Percentiles rank a stretch among this genome's conserved stretches.
Conservation (phyloP, 2,888 invertebrate species). For the Deilephila porcellus region DNA sequence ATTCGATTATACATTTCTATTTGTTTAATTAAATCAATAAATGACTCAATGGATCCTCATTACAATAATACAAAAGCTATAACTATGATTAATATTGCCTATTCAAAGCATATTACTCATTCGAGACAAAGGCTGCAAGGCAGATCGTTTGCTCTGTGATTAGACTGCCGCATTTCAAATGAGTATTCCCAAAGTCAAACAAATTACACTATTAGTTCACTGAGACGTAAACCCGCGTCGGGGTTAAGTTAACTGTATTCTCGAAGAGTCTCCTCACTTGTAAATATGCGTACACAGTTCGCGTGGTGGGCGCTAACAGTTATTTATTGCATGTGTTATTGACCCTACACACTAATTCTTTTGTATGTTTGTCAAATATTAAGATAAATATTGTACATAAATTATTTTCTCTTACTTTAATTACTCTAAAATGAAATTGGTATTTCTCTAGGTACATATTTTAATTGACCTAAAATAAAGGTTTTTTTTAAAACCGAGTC, state of each 20-base stretch:
- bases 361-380: background rate
- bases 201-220: background rate
- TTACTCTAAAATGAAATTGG: too few relatives aligned
- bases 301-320: constrained; percentile 25
- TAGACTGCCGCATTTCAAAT: background rate
- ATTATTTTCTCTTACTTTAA: background rate
- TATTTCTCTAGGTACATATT: too few relatives aligned
- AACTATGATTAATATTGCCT: background rate
- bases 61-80: background rate
- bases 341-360: constrained; percentile 15
- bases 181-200: background rate
- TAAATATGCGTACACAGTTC: constrained; percentile 22
- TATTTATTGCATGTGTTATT: constrained; percentile 26
- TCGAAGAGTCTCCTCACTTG: constrained; percentile 10
- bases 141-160: background rate
- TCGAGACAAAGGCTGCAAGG: background rate
- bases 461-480: too few relatives aligned
- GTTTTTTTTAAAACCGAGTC: too few relatives aligned
- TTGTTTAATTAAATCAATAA: too few relatives aligned
- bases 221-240: background rate
- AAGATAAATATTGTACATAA: background rate
- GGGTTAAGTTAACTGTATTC: constrained; percentile 7
- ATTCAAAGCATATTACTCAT: background rate
- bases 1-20: too few relatives aligned
- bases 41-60: background rate